Conservation (phyloP, 92 coral and sea anemone species). For the Zoanthus solanderi region DNA sequence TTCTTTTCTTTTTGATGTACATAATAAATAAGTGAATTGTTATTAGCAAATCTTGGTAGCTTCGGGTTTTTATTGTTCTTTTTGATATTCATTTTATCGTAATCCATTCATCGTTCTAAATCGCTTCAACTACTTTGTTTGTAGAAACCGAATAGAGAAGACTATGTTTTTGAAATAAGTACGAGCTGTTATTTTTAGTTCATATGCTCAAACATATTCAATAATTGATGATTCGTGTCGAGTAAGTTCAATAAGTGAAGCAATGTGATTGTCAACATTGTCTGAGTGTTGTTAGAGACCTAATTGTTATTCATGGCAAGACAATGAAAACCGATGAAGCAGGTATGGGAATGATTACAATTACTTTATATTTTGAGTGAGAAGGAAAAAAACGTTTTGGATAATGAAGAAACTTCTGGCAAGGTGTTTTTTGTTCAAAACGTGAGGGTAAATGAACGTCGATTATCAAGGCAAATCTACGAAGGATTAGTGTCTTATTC, state of each 20-base stretch:
- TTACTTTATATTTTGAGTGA: not conserved
- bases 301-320: constrained; percentile 38
- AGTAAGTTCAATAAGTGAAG: not conserved
- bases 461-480: not conserved
- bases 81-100: not conserved
- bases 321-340: not conserved
- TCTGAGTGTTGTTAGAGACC: not conserved
- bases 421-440: not conserved
- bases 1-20: too few relatives aligned
- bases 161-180: not conserved
- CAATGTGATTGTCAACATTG: not conserved
- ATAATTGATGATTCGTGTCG: too few relatives aligned
- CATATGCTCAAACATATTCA: too few relatives aligned
- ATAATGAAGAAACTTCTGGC: not conserved
- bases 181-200: too few relatives aligned
- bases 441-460: not conserved
- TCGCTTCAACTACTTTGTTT: not conserved
- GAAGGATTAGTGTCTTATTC: constrained; percentile 18
- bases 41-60: too few relatives aligned
- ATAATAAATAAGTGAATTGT: too few relatives aligned
- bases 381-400: too few relatives aligned
- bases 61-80: too few relatives aligned
- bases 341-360: not conserved
- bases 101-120: not conserved
- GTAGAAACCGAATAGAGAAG: not conserved